A percentile compares a stretch with the other conserved stretches of the same genome.
Conservation (phyloP, 2,888 invertebrate genomes). For the Ichneumon xanthorius region DNA sequence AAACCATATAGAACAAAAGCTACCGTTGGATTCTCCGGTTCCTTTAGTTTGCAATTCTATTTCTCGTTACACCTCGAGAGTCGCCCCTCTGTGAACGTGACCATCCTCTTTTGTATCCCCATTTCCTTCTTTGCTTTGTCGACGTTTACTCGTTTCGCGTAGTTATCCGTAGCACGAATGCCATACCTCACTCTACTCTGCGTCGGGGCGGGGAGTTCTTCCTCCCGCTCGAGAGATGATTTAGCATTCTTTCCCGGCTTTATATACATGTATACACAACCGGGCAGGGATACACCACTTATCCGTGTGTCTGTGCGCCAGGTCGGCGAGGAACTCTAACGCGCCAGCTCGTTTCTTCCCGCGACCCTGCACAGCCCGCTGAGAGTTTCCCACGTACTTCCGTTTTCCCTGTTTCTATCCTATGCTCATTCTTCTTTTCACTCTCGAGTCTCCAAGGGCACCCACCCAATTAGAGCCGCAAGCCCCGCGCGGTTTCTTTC, state of each 20-base stretch:
- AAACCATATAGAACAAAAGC: neutral
- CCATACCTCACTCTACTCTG: constrained; percentile 40
- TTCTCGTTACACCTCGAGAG: constrained; percentile 24
- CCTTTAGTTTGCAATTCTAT: constrained; percentile 16
- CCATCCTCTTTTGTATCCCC: neutral
- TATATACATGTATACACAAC: constrained; percentile 20
- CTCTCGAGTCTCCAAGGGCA: constrained; percentile 61
- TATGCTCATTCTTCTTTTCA: constrained; percentile 32
- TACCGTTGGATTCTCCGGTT: neutral
- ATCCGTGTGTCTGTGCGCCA: constrained; percentile 4
- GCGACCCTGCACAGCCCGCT: constrained; percentile 48
- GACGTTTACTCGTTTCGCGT: constrained; percentile 67
- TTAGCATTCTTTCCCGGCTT: constrained; percentile 63
- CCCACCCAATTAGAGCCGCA: constrained; percentile 68
- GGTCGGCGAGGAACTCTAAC: constrained; percentile 29
- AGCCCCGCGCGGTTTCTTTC: constrained; percentile 39
- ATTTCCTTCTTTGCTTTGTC: constrained; percentile 53
- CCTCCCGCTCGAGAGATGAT: constrained; percentile 62
- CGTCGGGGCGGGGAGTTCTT: constrained; percentile 26
- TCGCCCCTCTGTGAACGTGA: neutral
- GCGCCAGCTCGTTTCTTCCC: constrained; percentile 56
- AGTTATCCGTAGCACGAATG: constrained; percentile 45
- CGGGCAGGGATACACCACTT: neutral
- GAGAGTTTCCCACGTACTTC: constrained; percentile 61
- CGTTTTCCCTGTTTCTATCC: constrained; percentile 40